phyloP scores from a whole-genome alignment of 2,797 vertebrate species.

The Arremon aurantiirostris region DNA sequence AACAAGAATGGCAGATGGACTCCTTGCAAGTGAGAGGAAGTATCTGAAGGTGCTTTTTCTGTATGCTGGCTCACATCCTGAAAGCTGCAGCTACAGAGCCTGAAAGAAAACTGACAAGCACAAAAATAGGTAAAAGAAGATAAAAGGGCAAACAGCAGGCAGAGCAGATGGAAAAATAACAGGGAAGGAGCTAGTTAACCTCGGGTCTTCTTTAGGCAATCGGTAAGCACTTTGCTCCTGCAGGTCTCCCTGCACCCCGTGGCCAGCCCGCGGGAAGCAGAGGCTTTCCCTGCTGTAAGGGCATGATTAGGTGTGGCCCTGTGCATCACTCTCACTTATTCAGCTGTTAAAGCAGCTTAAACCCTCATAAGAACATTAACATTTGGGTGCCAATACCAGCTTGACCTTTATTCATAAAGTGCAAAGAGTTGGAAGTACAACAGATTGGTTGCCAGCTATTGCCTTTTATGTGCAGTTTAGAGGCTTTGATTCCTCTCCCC shows the following conservation, averaged over 20 bases:
- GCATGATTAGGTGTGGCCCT: constrained; percentile 74
- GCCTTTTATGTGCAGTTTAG: constrained; percentile 83
- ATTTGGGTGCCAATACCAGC: constrained; percentile 82
- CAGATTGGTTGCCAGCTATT: constrained; percentile 81
- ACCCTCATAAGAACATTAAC: constrained; percentile 82
- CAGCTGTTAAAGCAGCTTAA: constrained; percentile 85
- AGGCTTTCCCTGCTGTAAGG: constrained; percentile 6
- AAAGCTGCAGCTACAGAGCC: neutral
- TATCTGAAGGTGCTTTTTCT: neutral
- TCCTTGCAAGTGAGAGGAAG: neutral
- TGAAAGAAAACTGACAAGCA: neutral
- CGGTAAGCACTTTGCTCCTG: neutral
- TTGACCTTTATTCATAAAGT: constrained; percentile 84
- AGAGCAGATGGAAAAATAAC: neutral
- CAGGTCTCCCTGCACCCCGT: neutral
- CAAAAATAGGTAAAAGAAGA: neutral
- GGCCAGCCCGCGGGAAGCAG: neutral
- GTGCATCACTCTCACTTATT: constrained; percentile 79
- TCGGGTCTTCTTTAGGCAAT: constrained; percentile 66
- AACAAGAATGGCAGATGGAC: neutral
- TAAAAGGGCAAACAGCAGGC: neutral
- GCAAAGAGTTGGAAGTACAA: constrained; percentile 82
- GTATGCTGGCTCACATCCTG: neutral
- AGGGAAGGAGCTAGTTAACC: constrained; percentile 63
- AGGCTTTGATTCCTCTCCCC: constrained; percentile 81